Base-by-base conservation (phyloP, 92 coral and sea anemone species). In the Pocillopora meandrina region DNA sequence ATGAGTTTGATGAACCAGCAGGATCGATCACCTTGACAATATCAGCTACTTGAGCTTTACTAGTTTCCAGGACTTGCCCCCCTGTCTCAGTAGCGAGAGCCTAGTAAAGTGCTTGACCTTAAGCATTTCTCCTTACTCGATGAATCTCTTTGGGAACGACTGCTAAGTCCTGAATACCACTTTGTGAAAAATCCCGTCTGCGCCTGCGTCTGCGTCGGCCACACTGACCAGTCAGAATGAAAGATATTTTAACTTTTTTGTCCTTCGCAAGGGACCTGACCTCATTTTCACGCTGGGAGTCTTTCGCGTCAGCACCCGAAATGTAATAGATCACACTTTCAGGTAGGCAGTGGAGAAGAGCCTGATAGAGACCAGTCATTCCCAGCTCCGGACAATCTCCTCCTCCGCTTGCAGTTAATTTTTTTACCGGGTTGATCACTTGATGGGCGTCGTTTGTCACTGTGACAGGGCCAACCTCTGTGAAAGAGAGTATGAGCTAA, bases 321-420 rank as follows among this genome's bases (percentile, higher is more conserved):
- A 91, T 85, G 86, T 75, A 89, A 56, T 77, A 74, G 12, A 91
- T 75, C 8, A 14, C 78, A 19, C 83, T 89, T 35, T 90, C 84
- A 0, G 95, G 90, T 10, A 82, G 68, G 63, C 92, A 80, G 86
- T 86, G 76, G 72, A 82, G 78, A 9, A 91, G 75, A 19, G 92
- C 95, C 84, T 81, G 82, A 81, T 78, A 85, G 74, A 91, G 86
- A 66, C 90, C 95, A 23, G 74, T 62, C 92, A 91, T 78, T 18
- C 90, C 90, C 67, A 89, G n/a, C 72, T 91, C 95, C 5, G 92
- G 88, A 49, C 95, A 91, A 36, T 91, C 95, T 4, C 88, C 92
- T 19, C 95, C 92, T 6, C 92, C 92, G 42, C 0, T 5, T 20
- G 89, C 86, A 9, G 23, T 59, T 55, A 91, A 76, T 16, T 47